Percentiles rank a stretch among this genome's conserved stretches.
phyloP scores from a whole-genome alignment of 2,797 vertebrate genomes.

The Molossus alvarezi region DNA sequence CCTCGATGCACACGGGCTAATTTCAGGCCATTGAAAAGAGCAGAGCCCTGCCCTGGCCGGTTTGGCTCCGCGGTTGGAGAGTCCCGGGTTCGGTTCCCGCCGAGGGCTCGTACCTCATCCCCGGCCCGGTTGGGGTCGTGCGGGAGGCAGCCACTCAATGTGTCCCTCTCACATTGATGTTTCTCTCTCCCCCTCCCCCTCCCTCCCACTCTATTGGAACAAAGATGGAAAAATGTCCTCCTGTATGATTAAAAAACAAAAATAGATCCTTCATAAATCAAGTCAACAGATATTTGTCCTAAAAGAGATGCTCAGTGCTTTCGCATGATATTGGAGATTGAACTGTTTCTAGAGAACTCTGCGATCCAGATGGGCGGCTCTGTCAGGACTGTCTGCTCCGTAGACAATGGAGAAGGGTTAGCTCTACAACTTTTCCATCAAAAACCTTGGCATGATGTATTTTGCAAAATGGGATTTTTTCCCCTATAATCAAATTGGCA shows the following conservation, averaged over 20 bases:
- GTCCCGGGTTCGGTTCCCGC: too few species aligned
- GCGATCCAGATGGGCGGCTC: background rate
- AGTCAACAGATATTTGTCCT: background rate
- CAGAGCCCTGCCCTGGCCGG: background rate
- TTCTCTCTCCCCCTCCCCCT: too few species aligned
- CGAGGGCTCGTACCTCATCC: too few species aligned
- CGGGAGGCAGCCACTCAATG: too few species aligned
- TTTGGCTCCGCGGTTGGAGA: too few species aligned
- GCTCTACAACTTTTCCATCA: background rate
- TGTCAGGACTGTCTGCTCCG: background rate
- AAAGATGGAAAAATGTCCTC: too few species aligned
- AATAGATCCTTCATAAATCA: background rate
- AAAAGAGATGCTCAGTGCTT: background rate
- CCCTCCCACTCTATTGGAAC: too few species aligned
- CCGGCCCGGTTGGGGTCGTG: too few species aligned
- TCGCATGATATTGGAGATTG: background rate
- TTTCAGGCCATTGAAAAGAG: constrained; percentile 71
- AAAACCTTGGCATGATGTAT: background rate
- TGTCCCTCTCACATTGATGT: too few species aligned
- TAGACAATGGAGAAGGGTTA: background rate
- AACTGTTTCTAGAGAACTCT: background rate
- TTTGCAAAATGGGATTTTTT: background rate
- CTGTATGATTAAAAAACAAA: too few species aligned
- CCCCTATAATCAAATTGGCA: background rate
- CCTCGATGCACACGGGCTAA: constrained; percentile 55